Percentiles rank a stretch among this genome's conserved stretches.
These are phyloP conservation scores for Nanorana parkeri DNA, from an alignment of 2,113 vertebrate genomes.

Conservation along the genomic window DNA sequence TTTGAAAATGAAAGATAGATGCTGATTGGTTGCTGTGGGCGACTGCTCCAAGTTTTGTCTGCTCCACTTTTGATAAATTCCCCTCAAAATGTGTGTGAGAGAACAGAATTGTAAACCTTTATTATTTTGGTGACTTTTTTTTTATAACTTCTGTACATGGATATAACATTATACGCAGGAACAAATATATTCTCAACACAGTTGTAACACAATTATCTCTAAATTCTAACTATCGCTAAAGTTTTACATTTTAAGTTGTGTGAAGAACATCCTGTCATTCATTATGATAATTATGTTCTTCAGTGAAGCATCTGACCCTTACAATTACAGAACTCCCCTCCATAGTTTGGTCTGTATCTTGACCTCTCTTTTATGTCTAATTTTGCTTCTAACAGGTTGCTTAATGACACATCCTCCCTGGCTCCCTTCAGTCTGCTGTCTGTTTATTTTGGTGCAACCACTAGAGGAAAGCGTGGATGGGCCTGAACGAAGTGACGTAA, in stretches of 20 bases:
- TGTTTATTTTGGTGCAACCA: conserved; percentile 55
- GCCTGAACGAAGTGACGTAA: background rate
- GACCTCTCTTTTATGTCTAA: conserved; percentile 50
- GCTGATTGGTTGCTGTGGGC: too few species aligned
- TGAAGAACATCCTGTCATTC: background rate
- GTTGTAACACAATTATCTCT: background rate
- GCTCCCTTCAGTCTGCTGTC: conserved; percentile 55
- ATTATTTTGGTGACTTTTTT: too few species aligned
- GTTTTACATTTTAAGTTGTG: background rate
- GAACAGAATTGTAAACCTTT: too few species aligned
- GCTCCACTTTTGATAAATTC: too few species aligned
- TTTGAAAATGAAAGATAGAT: too few species aligned
- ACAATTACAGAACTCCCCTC: conserved; percentile 34
- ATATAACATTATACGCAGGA: background rate
- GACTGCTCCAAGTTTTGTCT: too few species aligned
- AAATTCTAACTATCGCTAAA: background rate
- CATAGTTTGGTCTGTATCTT: conserved; percentile 39
- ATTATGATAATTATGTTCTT: conserved; percentile 31
- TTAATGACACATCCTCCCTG: conserved; percentile 53
- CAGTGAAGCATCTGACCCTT: conserved; percentile 20
- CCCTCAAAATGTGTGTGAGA: too few species aligned
- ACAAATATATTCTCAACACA: background rate
- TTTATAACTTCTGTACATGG: too few species aligned
- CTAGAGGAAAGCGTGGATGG: conserved; percentile 48
- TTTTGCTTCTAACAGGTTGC: conserved; percentile 52